Evolutionary conservation across 1,140 invertebrate genomes (phyloP).

Genomic region (Rhyacophila brunnea): DNA sequence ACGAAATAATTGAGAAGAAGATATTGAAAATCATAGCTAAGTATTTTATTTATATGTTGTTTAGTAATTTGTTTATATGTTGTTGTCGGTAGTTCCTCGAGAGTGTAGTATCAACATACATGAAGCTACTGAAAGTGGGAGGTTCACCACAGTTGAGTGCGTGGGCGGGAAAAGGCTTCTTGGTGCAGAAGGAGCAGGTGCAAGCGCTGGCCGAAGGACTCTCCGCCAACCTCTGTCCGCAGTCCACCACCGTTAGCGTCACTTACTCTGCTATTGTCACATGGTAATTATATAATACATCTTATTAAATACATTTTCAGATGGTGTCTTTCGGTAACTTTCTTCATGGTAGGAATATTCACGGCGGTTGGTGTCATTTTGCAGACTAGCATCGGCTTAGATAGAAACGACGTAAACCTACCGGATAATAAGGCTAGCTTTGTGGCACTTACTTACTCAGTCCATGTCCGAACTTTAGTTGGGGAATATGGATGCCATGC

Average conservation of each 20-base stretch:
- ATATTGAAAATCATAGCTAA: too few species aligned
- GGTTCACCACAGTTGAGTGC: slow-evolving; percentile 41
- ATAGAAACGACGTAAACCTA: too few species aligned
- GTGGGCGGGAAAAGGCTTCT: slow-evolving; percentile 56
- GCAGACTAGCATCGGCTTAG: too few species aligned
- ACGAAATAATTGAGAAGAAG: too few species aligned
- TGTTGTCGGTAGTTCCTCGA: slow-evolving; percentile 62
- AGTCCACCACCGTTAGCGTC: slow-evolving; percentile 16
- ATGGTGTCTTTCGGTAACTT: not conserved
- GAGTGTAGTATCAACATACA: slow-evolving; percentile 58
- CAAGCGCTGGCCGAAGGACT: slow-evolving; percentile 55
- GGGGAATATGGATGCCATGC: too few species aligned
- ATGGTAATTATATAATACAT: slow-evolving; percentile 2
- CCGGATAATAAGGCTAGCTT: too few species aligned
- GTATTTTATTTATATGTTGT: too few species aligned
- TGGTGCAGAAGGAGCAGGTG: slow-evolving; percentile 51
- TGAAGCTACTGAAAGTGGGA: slow-evolving; percentile 55
- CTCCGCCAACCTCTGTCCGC: slow-evolving; percentile 38
- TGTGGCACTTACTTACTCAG: too few species aligned
- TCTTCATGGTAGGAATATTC: too few species aligned
- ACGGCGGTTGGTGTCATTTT: too few species aligned
- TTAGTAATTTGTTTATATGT: too few species aligned
- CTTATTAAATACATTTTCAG: not conserved
- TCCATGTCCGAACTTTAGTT: too few species aligned
- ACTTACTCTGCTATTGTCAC: slow-evolving; percentile 13